Base-by-base conservation (phyloP, 2,888 invertebrate genomes). In the Volucella zonaria region DNA sequence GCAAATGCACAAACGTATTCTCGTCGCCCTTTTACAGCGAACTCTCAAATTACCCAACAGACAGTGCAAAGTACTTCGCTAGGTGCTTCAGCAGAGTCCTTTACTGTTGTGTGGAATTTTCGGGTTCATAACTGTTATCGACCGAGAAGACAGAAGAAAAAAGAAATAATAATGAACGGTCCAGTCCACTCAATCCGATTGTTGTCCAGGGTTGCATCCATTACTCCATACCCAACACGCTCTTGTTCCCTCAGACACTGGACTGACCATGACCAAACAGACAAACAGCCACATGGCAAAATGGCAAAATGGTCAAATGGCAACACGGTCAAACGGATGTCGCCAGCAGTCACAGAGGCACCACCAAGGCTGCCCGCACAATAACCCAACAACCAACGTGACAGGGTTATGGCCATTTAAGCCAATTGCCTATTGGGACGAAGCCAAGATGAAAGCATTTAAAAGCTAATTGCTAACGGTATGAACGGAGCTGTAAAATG, bases 381-480 rank as follows among this genome's bases (percentile, higher is more conserved):
- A 11, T 38, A 38, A 3, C 12, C 42, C 15, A 59, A 64, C 45
- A 14, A 54, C 51, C 52, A 56, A 52, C 62, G 62, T 73, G 70
- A 78, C 78, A 59, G 79, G 66, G 54, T 74, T 83, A 68, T 71
- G 64, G 49, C 70, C 70, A 79, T 83, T 83, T 80, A 66, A 49
- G 61, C 61, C 83, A 80, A 75, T 83, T 83, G 83, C 83, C 79
- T 76, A 51, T 80, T 83, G 83, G 79, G 66, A 80, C 75, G 74
- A 45, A 64, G 83, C 75, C 83, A 71, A 76, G 83, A 83, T 79
- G 67, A 83, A 79, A 83, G 75, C 83, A 79, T 80, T 83, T 83
- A 83, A 83, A 83, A 83, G 83, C 83, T 83, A 83, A 83, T 83
- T 83, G 83, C 79, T 75, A 75, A 75, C 83, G 75, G 79, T 66